A percentile compares a stretch with the other conserved stretches of the same genome.
These are phyloP conservation scores for Mythimna loreyi DNA, from an alignment of 2,888 invertebrate genomes.

Conservation along the genomic window DNA sequence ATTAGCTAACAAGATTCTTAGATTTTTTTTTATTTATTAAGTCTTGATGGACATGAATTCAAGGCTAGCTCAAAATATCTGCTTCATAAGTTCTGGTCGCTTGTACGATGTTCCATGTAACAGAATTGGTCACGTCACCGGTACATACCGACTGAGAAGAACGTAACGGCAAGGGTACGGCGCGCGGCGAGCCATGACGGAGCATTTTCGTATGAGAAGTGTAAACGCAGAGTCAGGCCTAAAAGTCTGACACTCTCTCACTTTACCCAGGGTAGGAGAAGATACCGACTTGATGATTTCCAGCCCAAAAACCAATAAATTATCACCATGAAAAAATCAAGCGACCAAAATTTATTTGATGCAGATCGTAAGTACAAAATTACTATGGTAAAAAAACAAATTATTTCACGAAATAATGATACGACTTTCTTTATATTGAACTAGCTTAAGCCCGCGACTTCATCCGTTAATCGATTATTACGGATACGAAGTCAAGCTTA, in stretches of 20 bases:
- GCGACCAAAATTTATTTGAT: conserved; percentile 6
- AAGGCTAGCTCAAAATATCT: conserved; percentile 36
- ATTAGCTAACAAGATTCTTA: conserved; percentile 62
- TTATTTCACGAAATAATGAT: not conserved
- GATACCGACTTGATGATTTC: no score
- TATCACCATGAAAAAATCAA: not conserved
- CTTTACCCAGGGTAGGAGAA: no score
- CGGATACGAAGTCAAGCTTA: no score
- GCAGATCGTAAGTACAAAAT: conserved; percentile 23
- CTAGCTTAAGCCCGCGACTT: not conserved
- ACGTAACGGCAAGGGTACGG: no score
- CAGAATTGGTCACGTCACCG: not conserved
- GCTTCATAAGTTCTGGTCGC: not conserved
- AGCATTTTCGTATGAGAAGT: no score
- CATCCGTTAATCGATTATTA: no score
- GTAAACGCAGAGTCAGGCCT: no score
- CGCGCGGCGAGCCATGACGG: no score
- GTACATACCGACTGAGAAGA: no score
- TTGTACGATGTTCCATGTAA: not conserved
- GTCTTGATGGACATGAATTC: conserved; percentile 48
- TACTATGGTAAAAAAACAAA: not conserved
- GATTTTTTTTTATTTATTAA: conserved; percentile 28
- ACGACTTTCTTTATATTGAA: not conserved
- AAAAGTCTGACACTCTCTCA: no score
- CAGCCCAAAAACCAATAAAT: no score